Percentiles rank a stretch among this genome's conserved stretches.
Evolutionary conservation across 2,797 vertebrate genomes (phyloP).

Genomic region (Notolepis coatsorum): DNA sequence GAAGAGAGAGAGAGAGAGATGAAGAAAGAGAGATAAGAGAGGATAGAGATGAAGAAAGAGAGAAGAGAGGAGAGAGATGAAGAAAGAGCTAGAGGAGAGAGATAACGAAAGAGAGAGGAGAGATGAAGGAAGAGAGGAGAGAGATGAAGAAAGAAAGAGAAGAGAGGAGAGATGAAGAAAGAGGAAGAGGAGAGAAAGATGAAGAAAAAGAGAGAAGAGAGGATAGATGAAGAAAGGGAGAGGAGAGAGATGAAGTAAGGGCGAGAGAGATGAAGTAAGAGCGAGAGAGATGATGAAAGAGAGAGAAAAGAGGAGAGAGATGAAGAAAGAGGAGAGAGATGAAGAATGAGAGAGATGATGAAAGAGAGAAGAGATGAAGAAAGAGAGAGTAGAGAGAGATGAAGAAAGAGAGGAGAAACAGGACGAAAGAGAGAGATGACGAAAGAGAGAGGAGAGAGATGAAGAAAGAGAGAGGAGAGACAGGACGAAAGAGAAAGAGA

Average conservation of each 20-base stretch:
- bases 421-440: no score
- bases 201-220: not conserved
- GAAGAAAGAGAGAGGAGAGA: not conserved
- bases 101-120: conserved; percentile 15
- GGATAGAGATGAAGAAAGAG: no score
- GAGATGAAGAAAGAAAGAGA: not conserved
- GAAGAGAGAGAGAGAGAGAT: not conserved
- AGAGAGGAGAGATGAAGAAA: conserved; percentile 30
- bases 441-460: not conserved
- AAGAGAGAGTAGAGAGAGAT: not conserved
- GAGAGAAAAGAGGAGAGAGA: no score
- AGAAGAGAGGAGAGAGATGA: no score
- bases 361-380: no score
- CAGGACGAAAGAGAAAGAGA: no score
- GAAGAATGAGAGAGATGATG: no score
- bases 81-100: conserved; percentile 7
- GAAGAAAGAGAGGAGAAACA: no score
- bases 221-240: conserved; percentile 2
- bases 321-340: no score
- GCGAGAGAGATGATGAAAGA: no score
- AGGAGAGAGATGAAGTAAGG: no score
- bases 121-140: conserved; percentile 13
- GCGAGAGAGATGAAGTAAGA: no score
- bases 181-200: conserved; percentile 5
- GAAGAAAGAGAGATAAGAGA: not conserved